These are phyloP conservation scores for Netta rufina DNA, from an alignment of 2,797 vertebrate species.

Conservation along the genomic window DNA sequence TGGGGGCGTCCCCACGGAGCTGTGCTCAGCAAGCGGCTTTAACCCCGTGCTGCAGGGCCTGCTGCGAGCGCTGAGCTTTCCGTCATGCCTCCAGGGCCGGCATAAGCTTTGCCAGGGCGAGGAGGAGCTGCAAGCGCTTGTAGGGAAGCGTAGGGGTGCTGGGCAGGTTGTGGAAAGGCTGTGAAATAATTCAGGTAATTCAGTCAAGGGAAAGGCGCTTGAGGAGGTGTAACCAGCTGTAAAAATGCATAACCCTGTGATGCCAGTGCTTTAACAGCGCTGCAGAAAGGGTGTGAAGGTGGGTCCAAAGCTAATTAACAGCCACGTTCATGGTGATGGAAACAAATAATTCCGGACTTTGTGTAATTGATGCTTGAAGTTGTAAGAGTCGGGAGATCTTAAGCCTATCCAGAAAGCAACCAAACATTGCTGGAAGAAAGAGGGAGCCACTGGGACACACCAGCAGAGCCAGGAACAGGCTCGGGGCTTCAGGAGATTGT, in stretches of 20 bases:
- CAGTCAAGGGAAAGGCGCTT: neutral
- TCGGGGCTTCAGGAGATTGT: neutral
- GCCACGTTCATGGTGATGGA: neutral
- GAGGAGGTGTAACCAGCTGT: neutral
- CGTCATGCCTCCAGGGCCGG: neutral
- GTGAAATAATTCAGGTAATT: neutral
- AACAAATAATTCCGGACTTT: neutral
- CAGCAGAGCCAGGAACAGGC: neutral
- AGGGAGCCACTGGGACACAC: accelerated
- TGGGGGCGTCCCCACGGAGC: neutral
- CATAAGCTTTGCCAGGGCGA: neutral
- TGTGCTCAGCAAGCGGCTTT: neutral
- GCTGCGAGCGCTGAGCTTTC: neutral
- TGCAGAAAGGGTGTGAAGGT: neutral
- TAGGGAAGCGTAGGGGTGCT: neutral
- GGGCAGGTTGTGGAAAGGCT: neutral
- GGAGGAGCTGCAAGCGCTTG: neutral
- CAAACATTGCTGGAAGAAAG: neutral
- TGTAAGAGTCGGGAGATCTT: neutral
- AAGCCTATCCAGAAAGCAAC: neutral
- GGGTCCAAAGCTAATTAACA: neutral
- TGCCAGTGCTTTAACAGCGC: neutral
- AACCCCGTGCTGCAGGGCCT: neutral
- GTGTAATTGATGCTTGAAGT: neutral
- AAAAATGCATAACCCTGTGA: neutral